Evolutionary conservation across 2,797 vertebrate species (phyloP), one percentile per base, ranked within the genome.

Genomic region (Eutrigla gurnardus): DNA sequence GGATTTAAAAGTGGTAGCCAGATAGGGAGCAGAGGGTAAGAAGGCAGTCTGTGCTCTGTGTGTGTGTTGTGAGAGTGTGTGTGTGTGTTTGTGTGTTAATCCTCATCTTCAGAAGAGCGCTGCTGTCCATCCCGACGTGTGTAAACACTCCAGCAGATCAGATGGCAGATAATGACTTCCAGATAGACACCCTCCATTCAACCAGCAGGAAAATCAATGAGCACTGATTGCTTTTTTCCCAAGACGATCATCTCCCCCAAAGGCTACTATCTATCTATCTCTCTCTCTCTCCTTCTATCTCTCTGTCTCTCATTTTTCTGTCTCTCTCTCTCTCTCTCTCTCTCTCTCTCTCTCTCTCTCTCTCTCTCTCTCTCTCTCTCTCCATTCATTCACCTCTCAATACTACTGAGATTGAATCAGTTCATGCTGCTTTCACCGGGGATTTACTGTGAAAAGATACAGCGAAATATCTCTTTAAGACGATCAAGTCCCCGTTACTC

Each of bases 211-310:
- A 94, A 93, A 95, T 95, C 94, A 91, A 95, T 95, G 91, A 88
- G 82, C 90, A 91, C 92, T 93, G 93, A 95, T 94, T 94, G 94
- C 91, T 90, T 94, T 94, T 92, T 92, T 90, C 92, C 90, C 93
- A 88, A 89, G 91, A 91, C 87, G 89, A 91, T 91, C 91, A 88
- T 89, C 90, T 87, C 90, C 82, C 73, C 68, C 37, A 60, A 86
- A 81, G 86, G 85, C 83, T 80, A 85, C 89, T 91, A 88, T 94
- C 90, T 91, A 45, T 90, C 89, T 79, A 40, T 84, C 84, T 71
- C 86, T 78, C 68, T 79, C 43, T 84, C 84, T 71, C 86, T 78
- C 68, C 74, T 65, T 86, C 75, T 86, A 40, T 88, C 72, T 86
- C 75, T 73, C 75, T 71, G 57, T 71, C 61, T 82, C 77, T 73